Conservation (phyloP, 2,113 vertebrate genomes). For the Dromiciops gliroides region DNA sequence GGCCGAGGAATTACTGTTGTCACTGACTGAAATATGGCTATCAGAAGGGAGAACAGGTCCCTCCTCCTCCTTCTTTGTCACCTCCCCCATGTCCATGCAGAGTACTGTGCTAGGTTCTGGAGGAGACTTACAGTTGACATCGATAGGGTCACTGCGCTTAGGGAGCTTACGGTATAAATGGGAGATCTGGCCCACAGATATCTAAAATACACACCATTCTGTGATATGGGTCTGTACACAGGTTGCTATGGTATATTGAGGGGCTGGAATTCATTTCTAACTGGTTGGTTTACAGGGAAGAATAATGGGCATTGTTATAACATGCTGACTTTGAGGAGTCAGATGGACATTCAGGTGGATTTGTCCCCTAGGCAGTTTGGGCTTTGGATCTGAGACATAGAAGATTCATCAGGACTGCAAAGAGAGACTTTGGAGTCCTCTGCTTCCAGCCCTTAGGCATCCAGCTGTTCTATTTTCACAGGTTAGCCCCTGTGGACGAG, state of each 20-base stretch:
- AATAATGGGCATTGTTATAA: neutral
- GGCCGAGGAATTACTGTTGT: neutral
- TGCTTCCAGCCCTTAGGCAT: neutral
- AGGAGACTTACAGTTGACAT: neutral
- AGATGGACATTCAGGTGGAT: neutral
- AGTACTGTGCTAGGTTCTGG: neutral
- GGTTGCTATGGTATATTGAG: neutral
- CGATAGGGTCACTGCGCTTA: neutral
- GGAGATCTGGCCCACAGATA: neutral
- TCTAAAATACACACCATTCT: neutral
- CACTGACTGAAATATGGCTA: neutral
- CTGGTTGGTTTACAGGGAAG: neutral
- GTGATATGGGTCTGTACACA: neutral
- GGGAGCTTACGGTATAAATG: neutral
- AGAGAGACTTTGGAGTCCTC: neutral
- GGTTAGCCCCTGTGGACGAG: neutral
- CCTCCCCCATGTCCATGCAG: neutral
- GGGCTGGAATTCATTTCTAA: neutral
- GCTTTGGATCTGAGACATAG: neutral
- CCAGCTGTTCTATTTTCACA: neutral
- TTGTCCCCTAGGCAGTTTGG: neutral
- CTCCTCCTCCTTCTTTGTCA: neutral
- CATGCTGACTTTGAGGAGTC: neutral
- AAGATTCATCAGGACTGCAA: neutral
- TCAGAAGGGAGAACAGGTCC: neutral